phyloP scores from a whole-genome alignment of 2,888 invertebrate genomes.

The Pinctada fucata region DNA sequence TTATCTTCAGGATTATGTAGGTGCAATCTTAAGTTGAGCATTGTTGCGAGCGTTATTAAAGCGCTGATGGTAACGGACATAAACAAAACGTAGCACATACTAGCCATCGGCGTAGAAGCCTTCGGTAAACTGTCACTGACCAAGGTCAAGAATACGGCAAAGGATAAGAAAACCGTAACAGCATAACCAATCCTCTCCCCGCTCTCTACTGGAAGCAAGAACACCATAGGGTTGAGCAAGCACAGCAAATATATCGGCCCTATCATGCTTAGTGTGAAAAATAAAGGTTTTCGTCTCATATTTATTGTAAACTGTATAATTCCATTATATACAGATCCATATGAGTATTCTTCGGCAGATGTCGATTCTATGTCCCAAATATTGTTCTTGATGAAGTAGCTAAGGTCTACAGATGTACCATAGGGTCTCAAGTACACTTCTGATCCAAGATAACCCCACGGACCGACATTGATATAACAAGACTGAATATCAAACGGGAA shows the following conservation, averaged over 20 bases:
- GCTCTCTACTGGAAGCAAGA: not conserved
- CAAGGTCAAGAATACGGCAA: not conserved
- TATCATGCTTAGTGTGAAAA: not conserved
- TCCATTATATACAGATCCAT: not conserved
- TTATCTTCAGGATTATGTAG: not conserved
- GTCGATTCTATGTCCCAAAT: conserved; percentile 4
- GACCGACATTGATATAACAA: not conserved
- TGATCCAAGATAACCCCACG: not conserved
- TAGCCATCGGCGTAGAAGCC: not conserved
- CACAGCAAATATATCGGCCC: not conserved
- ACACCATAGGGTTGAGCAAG: not conserved
- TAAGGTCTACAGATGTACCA: not conserved
- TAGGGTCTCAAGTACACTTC: not conserved
- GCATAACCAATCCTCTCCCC: not conserved
- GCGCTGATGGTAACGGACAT: not conserved
- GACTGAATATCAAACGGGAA: conserved; percentile 7
- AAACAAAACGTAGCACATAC: not conserved
- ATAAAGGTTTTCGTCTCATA: not conserved
- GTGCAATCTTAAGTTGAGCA: not conserved
- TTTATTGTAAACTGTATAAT: not conserved
- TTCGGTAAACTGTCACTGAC: not conserved
- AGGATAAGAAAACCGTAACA: not conserved
- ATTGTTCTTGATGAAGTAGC: not conserved
- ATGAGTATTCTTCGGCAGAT: not conserved
- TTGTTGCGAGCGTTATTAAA: not conserved